Evolutionary conservation across 2,888 invertebrate species (phyloP).

Genomic region (Diaprepes abbreviatus): DNA sequence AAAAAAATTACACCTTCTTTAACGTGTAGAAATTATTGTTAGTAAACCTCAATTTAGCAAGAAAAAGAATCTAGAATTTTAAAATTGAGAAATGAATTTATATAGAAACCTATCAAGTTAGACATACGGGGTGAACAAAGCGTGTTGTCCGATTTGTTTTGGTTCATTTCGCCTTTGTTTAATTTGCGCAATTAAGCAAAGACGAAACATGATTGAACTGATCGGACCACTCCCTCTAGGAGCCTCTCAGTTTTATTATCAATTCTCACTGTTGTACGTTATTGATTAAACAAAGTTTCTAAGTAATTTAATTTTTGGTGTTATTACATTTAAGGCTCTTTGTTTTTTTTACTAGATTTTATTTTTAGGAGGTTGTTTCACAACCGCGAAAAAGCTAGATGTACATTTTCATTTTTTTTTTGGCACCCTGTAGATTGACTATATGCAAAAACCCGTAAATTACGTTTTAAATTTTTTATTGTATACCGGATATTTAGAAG

Average conservation of each 20-base stretch:
- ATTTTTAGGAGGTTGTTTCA: slow-evolving; percentile 38
- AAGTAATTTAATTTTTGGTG: slow-evolving; percentile 59
- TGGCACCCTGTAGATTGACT: not conserved
- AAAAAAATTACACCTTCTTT: not conserved
- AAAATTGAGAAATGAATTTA: slow-evolving; percentile 30
- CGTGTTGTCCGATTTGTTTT: not conserved
- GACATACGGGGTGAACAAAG: not conserved
- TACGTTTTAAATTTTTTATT: too few relatives aligned
- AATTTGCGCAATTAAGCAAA: not conserved
- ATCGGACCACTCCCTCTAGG: slow-evolving; percentile 17
- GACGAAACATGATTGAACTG: not conserved
- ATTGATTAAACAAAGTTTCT: slow-evolving; percentile 53
- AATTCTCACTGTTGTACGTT: slow-evolving; percentile 56
- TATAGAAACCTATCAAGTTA: slow-evolving; percentile 48
- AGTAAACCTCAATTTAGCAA: slow-evolving; percentile 27
- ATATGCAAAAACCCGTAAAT: too few relatives aligned
- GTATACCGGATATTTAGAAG: too few relatives aligned
- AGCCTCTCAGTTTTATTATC: slow-evolving; percentile 54
- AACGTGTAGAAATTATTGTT: slow-evolving; percentile 33
- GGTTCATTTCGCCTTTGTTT: not conserved
- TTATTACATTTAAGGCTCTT: slow-evolving; percentile 58
- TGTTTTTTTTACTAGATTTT: slow-evolving; percentile 51
- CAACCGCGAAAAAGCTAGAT: slow-evolving; percentile 34
- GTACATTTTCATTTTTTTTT: slow-evolving; percentile 38
- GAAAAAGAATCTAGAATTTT: slow-evolving; percentile 21